phyloP scores from a whole-genome alignment of 2,888 invertebrate genomes.

The Mylabris sibirica region DNA sequence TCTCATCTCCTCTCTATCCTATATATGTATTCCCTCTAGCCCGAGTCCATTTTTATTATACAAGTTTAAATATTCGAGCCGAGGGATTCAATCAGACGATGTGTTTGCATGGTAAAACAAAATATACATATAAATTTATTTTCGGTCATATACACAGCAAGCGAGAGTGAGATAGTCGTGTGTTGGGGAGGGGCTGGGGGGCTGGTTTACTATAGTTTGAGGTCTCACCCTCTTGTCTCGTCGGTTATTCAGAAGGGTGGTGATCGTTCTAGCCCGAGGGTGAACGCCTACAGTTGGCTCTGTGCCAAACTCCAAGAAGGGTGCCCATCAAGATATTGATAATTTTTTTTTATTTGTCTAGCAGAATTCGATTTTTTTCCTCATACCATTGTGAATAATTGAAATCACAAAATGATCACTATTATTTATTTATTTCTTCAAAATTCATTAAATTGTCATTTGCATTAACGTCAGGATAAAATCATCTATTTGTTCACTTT shows the following conservation, averaged over 20 bases:
- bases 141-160: constrained; percentile 24
- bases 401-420: constrained; percentile 1
- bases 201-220: not conserved
- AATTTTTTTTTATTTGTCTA: constrained; percentile 17
- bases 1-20: not conserved
- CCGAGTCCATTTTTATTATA: constrained; percentile 22
- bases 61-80: constrained; percentile 23
- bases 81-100: constrained; percentile 44
- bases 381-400: not conserved
- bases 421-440: not conserved
- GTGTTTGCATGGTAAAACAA: constrained; percentile 45
- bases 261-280: constrained; percentile 30
- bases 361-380: not conserved
- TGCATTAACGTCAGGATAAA: not conserved
- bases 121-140: constrained; percentile 47
- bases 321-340: constrained; percentile 39
- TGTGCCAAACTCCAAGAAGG: constrained; percentile 44
- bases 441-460: not conserved
- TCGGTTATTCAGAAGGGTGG: constrained; percentile 8
- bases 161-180: constrained; percentile 2
- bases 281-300: constrained; percentile 45
- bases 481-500: not conserved
- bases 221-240: constrained; percentile 5
- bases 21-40: not conserved
- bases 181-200: not conserved